Conservation (phyloP, 2,797 vertebrate genomes). For the Crypturellus tataupa region DNA sequence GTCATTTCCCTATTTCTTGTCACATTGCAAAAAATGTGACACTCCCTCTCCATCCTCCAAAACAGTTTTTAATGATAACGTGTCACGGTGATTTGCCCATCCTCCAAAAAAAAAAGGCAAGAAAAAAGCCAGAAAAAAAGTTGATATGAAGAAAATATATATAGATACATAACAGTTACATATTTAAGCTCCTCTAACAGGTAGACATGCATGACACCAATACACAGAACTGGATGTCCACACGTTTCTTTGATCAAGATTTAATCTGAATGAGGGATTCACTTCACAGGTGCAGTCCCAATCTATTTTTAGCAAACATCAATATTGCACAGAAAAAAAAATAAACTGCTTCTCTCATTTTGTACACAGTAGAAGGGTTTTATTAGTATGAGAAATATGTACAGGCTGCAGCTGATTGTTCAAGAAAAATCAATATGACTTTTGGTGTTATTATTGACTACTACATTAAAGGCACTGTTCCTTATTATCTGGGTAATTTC, state of each 20-base stretch:
- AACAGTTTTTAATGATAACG: too few species aligned
- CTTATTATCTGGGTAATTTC: conserved; percentile 57
- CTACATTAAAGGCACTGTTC: conserved; percentile 43
- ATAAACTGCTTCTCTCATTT: conserved; percentile 6
- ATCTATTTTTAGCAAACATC: conserved; percentile 49
- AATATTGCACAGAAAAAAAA: conserved; percentile 33
- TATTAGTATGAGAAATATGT: conserved; percentile 33
- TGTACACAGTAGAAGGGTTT: conserved; percentile 4
- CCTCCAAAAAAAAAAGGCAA: too few species aligned
- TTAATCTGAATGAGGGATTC: conserved; percentile 51
- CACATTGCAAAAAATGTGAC: too few species aligned
- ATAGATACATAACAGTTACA: neutral
- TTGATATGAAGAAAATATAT: neutral
- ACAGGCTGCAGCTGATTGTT: conserved; percentile 31
- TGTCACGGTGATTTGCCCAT: too few species aligned
- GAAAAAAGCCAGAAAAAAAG: neutral
- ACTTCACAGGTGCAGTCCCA: neutral
- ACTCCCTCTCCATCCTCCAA: too few species aligned
- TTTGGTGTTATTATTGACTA: conserved; percentile 70
- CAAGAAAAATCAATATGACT: conserved; percentile 73
- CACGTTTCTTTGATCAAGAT: conserved; percentile 67
- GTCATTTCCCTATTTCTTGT: conserved; percentile 71
- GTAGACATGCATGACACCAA: neutral
- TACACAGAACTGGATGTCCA: neutral
- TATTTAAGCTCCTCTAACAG: neutral